phyloP scores from a whole-genome alignment of 2,113 vertebrate species.

The Ptilorrhoa leucosticta region DNA sequence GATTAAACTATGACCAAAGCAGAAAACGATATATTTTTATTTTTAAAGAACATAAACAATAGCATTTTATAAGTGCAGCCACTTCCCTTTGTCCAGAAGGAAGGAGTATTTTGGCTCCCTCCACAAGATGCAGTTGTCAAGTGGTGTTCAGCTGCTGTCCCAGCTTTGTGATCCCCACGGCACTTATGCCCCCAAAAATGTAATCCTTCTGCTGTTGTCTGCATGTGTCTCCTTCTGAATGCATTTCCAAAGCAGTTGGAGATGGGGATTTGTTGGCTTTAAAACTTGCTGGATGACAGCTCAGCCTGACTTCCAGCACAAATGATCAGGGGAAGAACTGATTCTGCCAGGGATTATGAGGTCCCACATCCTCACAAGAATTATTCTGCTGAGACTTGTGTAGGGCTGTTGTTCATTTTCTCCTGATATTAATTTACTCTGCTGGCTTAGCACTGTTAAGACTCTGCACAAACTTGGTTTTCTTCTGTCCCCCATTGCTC shows the following conservation, averaged over 20 bases:
- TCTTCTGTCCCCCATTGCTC: not conserved
- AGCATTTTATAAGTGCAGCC: not conserved
- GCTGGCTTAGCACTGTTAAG: not conserved
- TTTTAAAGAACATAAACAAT: not conserved
- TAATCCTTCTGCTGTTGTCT: not conserved
- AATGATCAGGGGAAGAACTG: not conserved
- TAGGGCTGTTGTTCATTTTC: not conserved
- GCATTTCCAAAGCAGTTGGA: not conserved
- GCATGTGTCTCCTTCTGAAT: not conserved
- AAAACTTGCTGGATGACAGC: not conserved
- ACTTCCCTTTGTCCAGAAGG: not conserved
- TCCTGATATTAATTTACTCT: not conserved
- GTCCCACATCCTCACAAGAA: not conserved
- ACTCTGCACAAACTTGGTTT: not conserved
- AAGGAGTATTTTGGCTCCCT: not conserved
- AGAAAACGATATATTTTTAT: not conserved
- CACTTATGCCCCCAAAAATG: not conserved
- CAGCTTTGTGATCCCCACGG: not conserved
- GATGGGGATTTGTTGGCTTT: not conserved
- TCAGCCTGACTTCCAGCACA: not conserved
- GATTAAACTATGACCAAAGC: not conserved
- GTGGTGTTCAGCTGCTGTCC: not conserved
- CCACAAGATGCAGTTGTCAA: not conserved
- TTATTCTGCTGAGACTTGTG: not conserved
- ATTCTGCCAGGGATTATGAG: not conserved